Evolutionary conservation across 2,888 invertebrate genomes (phyloP), one percentile per base, ranked within the genome.

Genomic region (Drosophila neoperkinsi): DNA sequence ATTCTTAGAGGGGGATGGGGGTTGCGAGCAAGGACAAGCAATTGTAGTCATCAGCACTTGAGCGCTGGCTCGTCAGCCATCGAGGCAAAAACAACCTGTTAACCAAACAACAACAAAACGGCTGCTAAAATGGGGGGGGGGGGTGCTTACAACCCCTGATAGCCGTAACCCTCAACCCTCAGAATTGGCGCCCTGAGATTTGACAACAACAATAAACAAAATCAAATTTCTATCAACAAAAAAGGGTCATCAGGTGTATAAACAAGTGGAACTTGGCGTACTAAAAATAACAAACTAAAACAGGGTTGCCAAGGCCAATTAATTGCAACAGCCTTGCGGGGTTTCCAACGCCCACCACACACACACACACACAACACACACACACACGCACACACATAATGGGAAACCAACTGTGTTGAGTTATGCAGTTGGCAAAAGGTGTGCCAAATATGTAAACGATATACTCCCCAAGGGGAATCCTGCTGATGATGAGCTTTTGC

Each of bases 141-240:
- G 21, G 21, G 21, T 18, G 11, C 7, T 43, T 11, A 16, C 70
- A 58, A 46, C 46, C 34, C 68, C 61, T 43, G 34, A 41, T 49
- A 25, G 1, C n/a, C 21, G 28, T 31, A 11, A 38, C 6, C n/a
- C n/a, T 5, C 28, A 21, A 25, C 28, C 43, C 34, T 36, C 7
- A n/a, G 49, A 53, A 68, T 66, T 59, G 70, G 43, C 67, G 41
- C 71, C 16, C 46, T 50, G 67, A 49, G 71, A 74, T 57, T 61
- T 64, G 41, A 36, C 63, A 64, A 25, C 59, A 81, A 83, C 66
- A 81, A 84, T 81, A 81, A 85, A 85, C 81, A 84, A 83, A 87
- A 87, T 87, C 85, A 87, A 87, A 84, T 83, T 79, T 80, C 71
- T 71, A 79, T 81, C 71, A 88, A 78, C 83, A 69, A 72, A 71